Conservation (phyloP, 2,113 vertebrate genomes). For the Furnarius figulus region DNA sequence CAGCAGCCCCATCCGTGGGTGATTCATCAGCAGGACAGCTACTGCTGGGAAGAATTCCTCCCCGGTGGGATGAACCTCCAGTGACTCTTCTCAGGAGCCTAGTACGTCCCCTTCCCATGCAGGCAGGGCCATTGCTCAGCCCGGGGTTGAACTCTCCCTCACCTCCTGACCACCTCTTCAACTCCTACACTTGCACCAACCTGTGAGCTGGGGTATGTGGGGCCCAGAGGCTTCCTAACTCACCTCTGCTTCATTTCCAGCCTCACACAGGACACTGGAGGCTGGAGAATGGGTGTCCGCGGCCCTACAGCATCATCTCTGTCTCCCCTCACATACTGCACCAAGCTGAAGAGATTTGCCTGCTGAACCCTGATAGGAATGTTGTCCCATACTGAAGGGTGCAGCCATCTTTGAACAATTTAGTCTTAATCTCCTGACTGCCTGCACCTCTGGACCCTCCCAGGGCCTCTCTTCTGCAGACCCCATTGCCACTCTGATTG, state of each 20-base stretch:
- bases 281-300: background rate
- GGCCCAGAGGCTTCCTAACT: background rate
- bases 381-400: rapidly evolving
- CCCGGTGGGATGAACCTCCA: conserved; percentile 65
- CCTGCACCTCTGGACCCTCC: background rate
- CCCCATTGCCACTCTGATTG: rapidly evolving
- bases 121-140: conserved; percentile 59
- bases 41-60: conserved; percentile 63
- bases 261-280: rapidly evolving
- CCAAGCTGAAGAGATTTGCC: rapidly evolving
- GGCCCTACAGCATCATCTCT: rapidly evolving
- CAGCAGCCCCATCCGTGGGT: conserved; percentile 1
- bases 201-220: conserved; percentile 59
- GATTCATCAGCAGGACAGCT: conserved; percentile 73
- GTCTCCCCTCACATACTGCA: background rate
- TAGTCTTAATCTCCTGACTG: background rate
- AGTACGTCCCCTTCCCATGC: conserved; percentile 5
- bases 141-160: conserved; percentile 79
- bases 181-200: conserved; percentile 64
- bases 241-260: background rate
- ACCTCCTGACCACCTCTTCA: conserved; percentile 82
- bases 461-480: rapidly evolving
- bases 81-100: conserved; percentile 64
- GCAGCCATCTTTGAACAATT: background rate
- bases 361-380: rapidly evolving